Base-by-base conservation (phyloP, 2,888 invertebrate species). In the Hofmannophila pseudospretella region DNA sequence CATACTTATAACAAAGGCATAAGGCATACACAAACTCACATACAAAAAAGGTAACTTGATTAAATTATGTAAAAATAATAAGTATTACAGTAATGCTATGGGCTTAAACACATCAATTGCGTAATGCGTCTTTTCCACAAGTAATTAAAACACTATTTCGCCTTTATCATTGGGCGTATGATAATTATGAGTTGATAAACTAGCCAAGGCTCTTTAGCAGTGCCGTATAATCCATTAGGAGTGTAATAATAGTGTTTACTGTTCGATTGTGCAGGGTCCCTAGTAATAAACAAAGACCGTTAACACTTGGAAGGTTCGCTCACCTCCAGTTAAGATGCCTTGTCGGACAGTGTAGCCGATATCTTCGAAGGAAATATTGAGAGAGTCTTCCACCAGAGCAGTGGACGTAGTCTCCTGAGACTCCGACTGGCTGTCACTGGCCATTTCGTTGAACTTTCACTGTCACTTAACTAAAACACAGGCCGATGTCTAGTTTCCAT, bases 291-390 rank as follows among this genome's bases (percentile, higher is more conserved):
- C 22, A 41, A 32, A 41, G 11, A 30, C 38, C 39, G 36, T 42
- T 44, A 40, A 45, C 31, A 44, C 12, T 41, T 34, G 25, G 28
- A 22, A 31, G 32, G 42, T 45, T 45, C 39, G 41, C 76, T 77
- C 76, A 92, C 91, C 89, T 82, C 80, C 78, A 47, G 68, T 71
- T 29, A 90, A 76, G 43, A 90, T 56, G 42, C 90, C 89, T 50
- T 88, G 88, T 42, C 89, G 87, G 5, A 93, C 92, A 12, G 85
- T 85, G 66, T 92, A 93, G 31, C 88, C 88, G 41, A 94, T 71
- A 57, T 92, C 88, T 58, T 88, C 85, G 64, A 94, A 94, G 45
- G 90, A 89, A 49, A 94, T 86, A 60, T 91, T 89, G 32, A 93
- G 80, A 14, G 89, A 68, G 49, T 84, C 81, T 49, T 84, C 85